Conservation (phyloP, 2,797 vertebrate species). For the Knipowitschia caucasica region DNA sequence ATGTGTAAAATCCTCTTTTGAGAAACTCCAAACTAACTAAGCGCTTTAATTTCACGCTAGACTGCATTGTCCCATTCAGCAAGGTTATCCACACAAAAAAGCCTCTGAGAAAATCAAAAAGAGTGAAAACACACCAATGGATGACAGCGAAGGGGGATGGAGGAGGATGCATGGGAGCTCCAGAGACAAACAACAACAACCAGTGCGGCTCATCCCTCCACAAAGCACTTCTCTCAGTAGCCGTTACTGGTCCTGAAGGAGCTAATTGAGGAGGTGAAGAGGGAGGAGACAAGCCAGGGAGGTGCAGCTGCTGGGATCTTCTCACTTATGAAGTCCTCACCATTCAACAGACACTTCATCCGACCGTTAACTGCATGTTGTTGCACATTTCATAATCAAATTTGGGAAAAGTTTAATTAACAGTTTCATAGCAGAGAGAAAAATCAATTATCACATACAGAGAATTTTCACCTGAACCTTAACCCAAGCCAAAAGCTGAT, state of each 20-base stretch:
- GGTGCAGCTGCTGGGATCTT: conserved; percentile 47
- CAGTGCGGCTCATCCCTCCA: conserved; percentile 57
- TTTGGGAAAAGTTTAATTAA: conserved; percentile 26
- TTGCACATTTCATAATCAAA: conserved; percentile 23
- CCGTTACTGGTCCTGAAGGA: conserved; percentile 61
- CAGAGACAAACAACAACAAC: conserved; percentile 63
- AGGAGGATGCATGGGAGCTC: conserved; percentile 25
- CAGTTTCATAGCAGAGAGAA: conserved; percentile 16
- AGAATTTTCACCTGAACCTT: conserved; percentile 15
- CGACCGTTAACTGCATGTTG: conserved; percentile 20
- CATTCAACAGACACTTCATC: conserved; percentile 21
- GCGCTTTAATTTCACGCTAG: conserved; percentile 78
- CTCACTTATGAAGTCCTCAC: conserved; percentile 18
- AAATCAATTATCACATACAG: conserved; percentile 23
- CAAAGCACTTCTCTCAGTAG: conserved; percentile 56
- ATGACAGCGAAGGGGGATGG: conserved; percentile 45
- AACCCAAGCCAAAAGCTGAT: conserved; percentile 15
- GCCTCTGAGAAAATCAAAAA: conserved; percentile 71
- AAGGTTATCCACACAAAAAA: conserved; percentile 65
- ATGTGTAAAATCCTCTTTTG: conserved; percentile 79
- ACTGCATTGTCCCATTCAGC: conserved; percentile 73
- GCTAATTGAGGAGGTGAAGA: conserved; percentile 61
- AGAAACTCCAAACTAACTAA: conserved; percentile 76
- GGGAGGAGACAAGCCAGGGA: conserved; percentile 44
- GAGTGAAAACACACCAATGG: conserved; percentile 58